phyloP scores from a whole-genome alignment of 2,888 invertebrate genomes.

The Meiosimyza platycephala region DNA sequence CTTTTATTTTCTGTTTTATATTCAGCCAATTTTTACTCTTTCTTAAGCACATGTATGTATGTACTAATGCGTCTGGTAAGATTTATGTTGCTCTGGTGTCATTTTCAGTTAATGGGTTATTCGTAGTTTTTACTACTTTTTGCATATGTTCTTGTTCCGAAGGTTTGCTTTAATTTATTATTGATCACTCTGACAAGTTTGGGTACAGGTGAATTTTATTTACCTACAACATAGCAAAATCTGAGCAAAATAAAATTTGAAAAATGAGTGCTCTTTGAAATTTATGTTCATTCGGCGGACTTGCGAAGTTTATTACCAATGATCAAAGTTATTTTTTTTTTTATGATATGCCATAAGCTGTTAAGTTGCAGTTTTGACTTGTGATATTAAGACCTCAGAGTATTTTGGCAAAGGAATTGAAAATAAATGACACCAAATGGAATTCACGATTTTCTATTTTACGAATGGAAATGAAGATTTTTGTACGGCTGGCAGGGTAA shows the following conservation, averaged over 20 bases:
- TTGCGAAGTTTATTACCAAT: constrained; percentile 30
- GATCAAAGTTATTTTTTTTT: constrained; percentile 19
- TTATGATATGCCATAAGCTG: constrained; percentile 23
- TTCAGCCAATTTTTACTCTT: no score
- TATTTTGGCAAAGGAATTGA: background rate
- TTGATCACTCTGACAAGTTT: constrained; percentile 45
- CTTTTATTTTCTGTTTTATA: no score
- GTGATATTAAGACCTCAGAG: constrained; percentile 12
- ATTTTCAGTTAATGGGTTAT: constrained; percentile 63
- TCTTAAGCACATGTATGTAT: no score
- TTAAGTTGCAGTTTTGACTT: background rate
- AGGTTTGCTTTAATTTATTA: constrained; percentile 44
- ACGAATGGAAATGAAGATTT: no score
- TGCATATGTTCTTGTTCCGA: constrained; percentile 41
- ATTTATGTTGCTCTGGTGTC: constrained; percentile 62
- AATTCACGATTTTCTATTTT: no score
- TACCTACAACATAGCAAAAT: constrained; percentile 4
- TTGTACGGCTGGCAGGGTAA: no score
- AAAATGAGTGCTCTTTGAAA: constrained; percentile 22
- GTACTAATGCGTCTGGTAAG: constrained; percentile 38
- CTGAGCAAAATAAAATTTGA: background rate
- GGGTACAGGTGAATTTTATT: constrained; percentile 43
- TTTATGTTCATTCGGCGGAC: constrained; percentile 28
- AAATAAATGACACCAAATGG: no score
- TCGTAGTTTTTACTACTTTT: constrained; percentile 47